Evolutionary conservation across 2,888 invertebrate genomes (phyloP), one percentile per base, ranked within the genome.

Genomic region (Gasteruption jaculator): DNA sequence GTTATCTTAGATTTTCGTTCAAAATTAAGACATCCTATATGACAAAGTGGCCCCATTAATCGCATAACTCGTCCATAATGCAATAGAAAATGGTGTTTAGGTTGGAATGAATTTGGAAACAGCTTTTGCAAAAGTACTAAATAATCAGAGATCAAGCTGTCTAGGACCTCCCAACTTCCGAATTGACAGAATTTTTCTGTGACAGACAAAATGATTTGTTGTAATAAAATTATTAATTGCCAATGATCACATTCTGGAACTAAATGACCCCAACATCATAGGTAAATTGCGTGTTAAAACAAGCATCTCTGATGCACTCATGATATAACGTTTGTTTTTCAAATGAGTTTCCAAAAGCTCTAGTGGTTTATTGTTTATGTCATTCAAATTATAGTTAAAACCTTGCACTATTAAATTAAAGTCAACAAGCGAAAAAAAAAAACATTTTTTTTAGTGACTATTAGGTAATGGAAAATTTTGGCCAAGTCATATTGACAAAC

Each of bases 41-140:
- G n/a, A n/a, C n/a, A 18, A 33, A 46, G 38, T 8, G 50, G 49
- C 19, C 54, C 54, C 11, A 39, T 15, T 15, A 29, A 22, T 7
- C 30, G 10, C 19, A 51, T 40, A 19, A 44, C 29, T 14, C 31
- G 33, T 25, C 43, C 35, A 36, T 54, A 54, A 24, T 53, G 52
- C 2, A 45, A 18, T 18, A 54, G 27, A 35, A 50, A 47, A 26
- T 54, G 51, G 27, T 50, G 49, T 35, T 53, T 54, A 7, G 50
- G 50, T 35, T 47, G 50, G 16, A 50, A 16, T 26, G 21, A 35
- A 15, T 20, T 25, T 6, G 43, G 44, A 27, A 36, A 44, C 16
- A 41, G 16, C 14, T 22, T 20, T 14, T 34, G 36, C 6, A 41
- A 43, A 18, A 34, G 16, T 22, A 30, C 24, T 20, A 49, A 45